Percentiles rank a stretch among this genome's conserved stretches.
Evolutionary conservation across 30 jellyfish, hydroid and myxozoan species (phyloP).

Genomic region (Nemopilema nomurai): DNA sequence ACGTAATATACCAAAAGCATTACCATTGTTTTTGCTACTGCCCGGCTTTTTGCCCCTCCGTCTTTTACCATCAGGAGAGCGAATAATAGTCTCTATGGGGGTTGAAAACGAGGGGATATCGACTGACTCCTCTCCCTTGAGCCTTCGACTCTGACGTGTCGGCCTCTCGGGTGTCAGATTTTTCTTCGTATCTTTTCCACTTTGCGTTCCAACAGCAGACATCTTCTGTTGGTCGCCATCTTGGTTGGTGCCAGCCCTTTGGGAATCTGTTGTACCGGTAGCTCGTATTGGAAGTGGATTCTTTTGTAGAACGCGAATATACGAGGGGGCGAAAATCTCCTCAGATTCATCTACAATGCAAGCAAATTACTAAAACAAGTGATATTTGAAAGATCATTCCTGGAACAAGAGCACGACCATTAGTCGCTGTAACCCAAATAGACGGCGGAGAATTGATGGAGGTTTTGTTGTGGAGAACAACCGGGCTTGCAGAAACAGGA

Average conservation of each 20-base stretch:
- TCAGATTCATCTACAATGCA: conserved; percentile 58
- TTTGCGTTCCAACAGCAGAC: not conserved
- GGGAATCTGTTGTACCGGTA: conserved; percentile 20
- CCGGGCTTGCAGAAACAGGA: not conserved
- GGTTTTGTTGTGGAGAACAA: not conserved
- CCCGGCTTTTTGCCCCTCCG: conserved; percentile 26
- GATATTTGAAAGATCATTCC: too few relatives aligned
- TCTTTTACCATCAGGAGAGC: conserved; percentile 40
- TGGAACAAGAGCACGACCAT: too few relatives aligned
- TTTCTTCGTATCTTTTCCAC: not conserved
- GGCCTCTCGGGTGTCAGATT: conserved; percentile 22
- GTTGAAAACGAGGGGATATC: conserved; percentile 57
- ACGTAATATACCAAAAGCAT: not conserved
- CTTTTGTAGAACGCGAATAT: conserved; percentile 67
- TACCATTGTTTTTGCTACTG: not conserved
- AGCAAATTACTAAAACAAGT: not conserved
- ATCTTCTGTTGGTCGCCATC: not conserved
- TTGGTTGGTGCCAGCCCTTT: not conserved
- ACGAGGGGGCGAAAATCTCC: conserved; percentile 60
- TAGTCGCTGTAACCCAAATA: too few relatives aligned
- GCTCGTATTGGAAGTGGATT: conserved; percentile 52
- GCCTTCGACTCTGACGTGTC: conserved; percentile 63
- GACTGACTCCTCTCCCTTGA: conserved; percentile 51
- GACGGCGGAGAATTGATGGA: not conserved
- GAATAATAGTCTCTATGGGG: conserved; percentile 51